Base-by-base conservation (phyloP, 2,113 vertebrate species). In the Polypterus senegalus region DNA sequence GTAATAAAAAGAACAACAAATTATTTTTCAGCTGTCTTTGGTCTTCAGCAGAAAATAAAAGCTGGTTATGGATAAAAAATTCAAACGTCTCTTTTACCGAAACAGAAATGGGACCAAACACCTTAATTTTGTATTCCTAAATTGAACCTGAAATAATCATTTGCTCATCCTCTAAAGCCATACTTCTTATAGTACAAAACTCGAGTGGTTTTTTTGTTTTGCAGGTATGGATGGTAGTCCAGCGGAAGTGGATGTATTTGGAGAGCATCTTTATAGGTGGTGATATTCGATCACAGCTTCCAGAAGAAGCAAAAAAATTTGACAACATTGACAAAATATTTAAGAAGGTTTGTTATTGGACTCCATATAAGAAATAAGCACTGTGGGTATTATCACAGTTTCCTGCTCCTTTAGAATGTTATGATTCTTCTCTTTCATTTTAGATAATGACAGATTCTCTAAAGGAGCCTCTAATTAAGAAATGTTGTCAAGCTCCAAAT, bases 161-260 rank as follows among this genome's bases (percentile, higher is more conserved):
- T 11, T 57, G 9, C 44, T 54, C 52, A 10, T 53, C 9, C n/a
- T 9, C n/a, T 9, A 60, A 60, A 7, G 49, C 9, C 9, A 51
- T 51, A 51, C 9, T 6, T 51, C 49, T 51, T 51, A 9, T 6
- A 6, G 9, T 7, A 51, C 9, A 51, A 51, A 51, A 9, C 49
- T 9, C 2, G 9, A 9, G 10, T 0, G 55, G 55, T 66, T 61
- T 59, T 4, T 5, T 0, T 27, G 67, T 8, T 62, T 1, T 47
- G 44, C 70, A 99, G 96, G 80, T 97, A 11, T 97, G 92, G 93
- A 72, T 92, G 83, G 66, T 88, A 44, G 93, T 96, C 11, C 96
- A 99, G 73, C 82, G 92, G 3, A 99, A 98, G 76, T 98, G 96
- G 96, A 97, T 98, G 88, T 97, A 97, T 66, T 73, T 99, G 57